Evolutionary conservation across 2,113 vertebrate species (phyloP), one percentile per base, ranked within the genome.

Genomic region (Oxygymnocypris stewartii): DNA sequence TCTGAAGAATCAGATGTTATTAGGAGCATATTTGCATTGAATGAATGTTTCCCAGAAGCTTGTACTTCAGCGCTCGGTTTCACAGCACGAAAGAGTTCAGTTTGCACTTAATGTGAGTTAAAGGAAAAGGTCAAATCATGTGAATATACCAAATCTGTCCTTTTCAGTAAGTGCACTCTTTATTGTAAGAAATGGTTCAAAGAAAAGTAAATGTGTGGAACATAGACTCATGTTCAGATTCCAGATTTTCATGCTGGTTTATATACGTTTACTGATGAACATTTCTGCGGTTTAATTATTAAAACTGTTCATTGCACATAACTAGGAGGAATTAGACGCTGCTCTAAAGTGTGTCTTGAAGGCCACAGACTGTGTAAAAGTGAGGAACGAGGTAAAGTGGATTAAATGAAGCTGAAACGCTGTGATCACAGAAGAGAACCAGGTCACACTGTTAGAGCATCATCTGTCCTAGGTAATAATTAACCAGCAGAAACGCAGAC

Each of bases 21-120:
- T 37, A 71, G 7, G 9, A 40, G 11, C 37, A n/a, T n/a, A n/a
- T 74, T 42, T 42, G 10, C 57, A 23, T 6, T 23, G 11, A 74
- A 74, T 74, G 0, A 80, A 80, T 25, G 12, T 59, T 78, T 79
- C 77, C 77, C 77, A 79, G 77, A 79, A 61, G 54, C 35, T 80
- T 13, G 35, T 23, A 7, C 2, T n/a, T 23, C 0, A 0, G 28
- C 3, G 51, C n/a, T 79, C 16, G 9, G 31, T 57, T 57, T 11
- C 51, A 37, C 18, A 37, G 11, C 28, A 40, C 3, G 23, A 59
- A 23, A 79, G 18, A 23, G 23, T 40, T 79, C 49, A 20, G 16
- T 20, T 57, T 61, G 78, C 20, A 61, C 14, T 61, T 23, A 35
- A n/a, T 42, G n/a, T 42, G 20, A 14, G 78, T 25, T 42, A 14